Evolutionary conservation across 2,113 vertebrate species (phyloP).

Genomic region (Pogonocichla stellata): DNA sequence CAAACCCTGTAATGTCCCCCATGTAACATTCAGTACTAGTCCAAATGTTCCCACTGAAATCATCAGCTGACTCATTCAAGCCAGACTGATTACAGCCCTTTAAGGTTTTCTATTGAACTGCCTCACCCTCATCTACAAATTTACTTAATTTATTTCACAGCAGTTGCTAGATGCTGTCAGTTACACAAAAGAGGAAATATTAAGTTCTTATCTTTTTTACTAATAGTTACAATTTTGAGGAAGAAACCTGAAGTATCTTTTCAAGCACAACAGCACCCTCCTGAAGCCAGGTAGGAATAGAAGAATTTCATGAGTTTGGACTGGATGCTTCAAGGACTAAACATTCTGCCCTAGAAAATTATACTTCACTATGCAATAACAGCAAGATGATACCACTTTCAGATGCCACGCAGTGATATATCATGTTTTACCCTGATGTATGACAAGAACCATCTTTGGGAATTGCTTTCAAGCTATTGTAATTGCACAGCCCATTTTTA

Average conservation of each 20-base stretch:
- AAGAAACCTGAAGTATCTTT: background rate
- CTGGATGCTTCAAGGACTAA: background rate
- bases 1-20: background rate
- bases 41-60: background rate
- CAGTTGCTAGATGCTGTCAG: background rate
- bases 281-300: constrained; percentile 41
- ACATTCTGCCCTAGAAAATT: background rate
- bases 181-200: background rate
- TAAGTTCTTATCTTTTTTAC: background rate
- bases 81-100: background rate
- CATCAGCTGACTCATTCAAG: background rate
- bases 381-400: background rate
- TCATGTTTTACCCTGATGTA: background rate
- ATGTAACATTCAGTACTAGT: background rate
- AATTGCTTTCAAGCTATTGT: constrained; percentile 6
- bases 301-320: background rate
- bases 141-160: background rate
- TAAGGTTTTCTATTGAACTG: background rate
- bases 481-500: background rate
- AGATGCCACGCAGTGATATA: background rate
- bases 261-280: background rate
- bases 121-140: background rate
- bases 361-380: background rate
- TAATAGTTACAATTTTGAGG: background rate
- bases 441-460: background rate